phyloP scores from a whole-genome alignment of 1,140 invertebrate genomes.

The Drosophila oshimai region DNA sequence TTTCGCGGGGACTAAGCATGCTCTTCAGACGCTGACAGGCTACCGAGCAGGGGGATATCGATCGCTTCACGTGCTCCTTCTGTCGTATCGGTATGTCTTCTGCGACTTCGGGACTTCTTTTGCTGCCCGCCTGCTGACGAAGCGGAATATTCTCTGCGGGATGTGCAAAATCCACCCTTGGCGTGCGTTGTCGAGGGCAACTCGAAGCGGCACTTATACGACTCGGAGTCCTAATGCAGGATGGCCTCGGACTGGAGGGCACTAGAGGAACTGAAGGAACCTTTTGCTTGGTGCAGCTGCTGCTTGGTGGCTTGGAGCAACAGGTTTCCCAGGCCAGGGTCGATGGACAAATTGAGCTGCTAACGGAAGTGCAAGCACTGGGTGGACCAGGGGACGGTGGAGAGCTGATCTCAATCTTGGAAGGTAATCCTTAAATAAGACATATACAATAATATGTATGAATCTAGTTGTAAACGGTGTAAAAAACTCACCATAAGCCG shows the following conservation, averaged over 20 bases:
- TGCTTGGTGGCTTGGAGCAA: neutral
- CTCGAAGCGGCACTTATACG: neutral
- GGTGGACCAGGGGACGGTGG: neutral
- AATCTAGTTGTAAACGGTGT: too few relatives aligned
- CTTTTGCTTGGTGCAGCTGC: neutral
- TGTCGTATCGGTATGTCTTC: neutral
- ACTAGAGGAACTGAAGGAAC: neutral
- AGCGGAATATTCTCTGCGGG: conserved; percentile 15
- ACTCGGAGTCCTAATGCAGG: conserved; percentile 3
- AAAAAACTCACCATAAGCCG: neutral
- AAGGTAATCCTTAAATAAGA: neutral
- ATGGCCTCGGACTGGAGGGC: neutral
- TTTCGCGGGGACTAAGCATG: neutral
- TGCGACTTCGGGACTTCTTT: too few relatives aligned
- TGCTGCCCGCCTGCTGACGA: neutral
- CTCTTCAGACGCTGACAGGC: conserved; percentile 21
- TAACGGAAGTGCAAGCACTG: neutral
- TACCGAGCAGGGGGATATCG: conserved; percentile 27
- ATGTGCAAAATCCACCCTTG: conserved; percentile 53
- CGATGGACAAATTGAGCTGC: neutral
- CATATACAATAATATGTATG: neutral
- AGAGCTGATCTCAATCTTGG: neutral
- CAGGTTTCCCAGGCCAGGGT: neutral
- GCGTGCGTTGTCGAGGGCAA: conserved; percentile 12
- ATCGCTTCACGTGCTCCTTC: conserved; percentile 4